A percentile compares a stretch with the other conserved stretches of the same genome.
These are phyloP conservation scores for Epinephelus moara DNA, from an alignment of 2,113 vertebrate genomes.

Conservation along the genomic window DNA sequence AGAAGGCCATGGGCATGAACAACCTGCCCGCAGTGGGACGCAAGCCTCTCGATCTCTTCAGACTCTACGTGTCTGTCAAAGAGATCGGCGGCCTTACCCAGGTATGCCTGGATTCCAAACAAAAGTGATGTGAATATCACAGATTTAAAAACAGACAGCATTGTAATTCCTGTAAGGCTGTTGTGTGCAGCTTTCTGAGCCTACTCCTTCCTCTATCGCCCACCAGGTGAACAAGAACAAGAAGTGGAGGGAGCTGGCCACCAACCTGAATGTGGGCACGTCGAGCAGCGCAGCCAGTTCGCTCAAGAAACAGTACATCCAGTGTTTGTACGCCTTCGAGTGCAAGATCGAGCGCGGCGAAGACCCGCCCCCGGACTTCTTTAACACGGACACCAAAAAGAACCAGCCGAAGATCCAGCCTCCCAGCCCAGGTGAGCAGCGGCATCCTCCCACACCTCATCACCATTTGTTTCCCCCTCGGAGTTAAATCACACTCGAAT, in stretches of 20 bases:
- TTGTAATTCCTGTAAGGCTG: not conserved
- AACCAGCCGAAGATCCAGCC: conserved; percentile 97
- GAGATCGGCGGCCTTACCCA: conserved; percentile 98
- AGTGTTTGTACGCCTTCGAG: conserved; percentile 98
- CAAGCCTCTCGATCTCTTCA: conserved; percentile 97
- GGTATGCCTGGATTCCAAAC: conserved; percentile 71
- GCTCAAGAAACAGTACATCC: conserved; percentile 99
- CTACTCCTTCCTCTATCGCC: conserved; percentile 24
- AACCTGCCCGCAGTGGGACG: conserved; percentile 97
- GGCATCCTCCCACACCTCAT: not conserved
- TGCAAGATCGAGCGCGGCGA: conserved; percentile 98
- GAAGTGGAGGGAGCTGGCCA: conserved; percentile 98
- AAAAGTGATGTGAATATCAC: not conserved
- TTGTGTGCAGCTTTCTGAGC: conserved; percentile 23
- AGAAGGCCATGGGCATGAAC: conserved; percentile 98
- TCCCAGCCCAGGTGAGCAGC: conserved; percentile 93
- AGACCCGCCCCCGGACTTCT: conserved; percentile 97
- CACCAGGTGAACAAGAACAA: conserved; percentile 98
- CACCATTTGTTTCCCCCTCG: not conserved
- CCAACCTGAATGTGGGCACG: conserved; percentile 97
- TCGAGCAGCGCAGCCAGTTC: conserved; percentile 99
- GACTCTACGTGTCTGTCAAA: conserved; percentile 97
- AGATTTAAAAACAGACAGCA: not conserved
- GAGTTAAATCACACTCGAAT: conserved; percentile 7
- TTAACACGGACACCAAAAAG: conserved; percentile 95